Conservation (phyloP, 2,113 vertebrate species). For the Maccullochella peelii region DNA sequence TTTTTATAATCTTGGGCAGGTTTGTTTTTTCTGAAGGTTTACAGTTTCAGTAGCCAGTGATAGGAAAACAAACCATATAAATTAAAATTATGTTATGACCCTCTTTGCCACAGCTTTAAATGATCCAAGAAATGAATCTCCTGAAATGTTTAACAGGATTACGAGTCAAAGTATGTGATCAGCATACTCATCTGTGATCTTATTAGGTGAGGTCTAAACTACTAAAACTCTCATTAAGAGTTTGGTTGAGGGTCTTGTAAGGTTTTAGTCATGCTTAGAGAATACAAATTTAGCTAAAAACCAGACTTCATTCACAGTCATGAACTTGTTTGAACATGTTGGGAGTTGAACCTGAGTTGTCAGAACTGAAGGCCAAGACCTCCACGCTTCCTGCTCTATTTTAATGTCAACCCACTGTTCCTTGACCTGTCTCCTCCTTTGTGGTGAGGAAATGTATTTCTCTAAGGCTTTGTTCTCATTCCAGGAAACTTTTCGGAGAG, state of each 20-base stretch:
- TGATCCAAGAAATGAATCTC: constrained; percentile 1
- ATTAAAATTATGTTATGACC: neutral
- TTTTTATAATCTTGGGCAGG: neutral
- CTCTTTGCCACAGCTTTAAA: neutral
- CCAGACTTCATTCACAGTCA: constrained; percentile 19
- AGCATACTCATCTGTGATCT: neutral
- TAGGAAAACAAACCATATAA: constrained; percentile 2
- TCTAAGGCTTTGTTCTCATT: constrained; percentile 9
- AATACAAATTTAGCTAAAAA: neutral
- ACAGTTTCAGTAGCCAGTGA: neutral
- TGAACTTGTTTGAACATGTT: neutral
- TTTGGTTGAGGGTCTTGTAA: neutral
- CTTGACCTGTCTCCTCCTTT: neutral
- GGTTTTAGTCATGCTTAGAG: neutral
- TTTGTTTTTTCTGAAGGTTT: neutral
- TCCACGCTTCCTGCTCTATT: neutral
- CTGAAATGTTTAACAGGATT: constrained; percentile 35
- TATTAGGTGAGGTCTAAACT: constrained; percentile 16
- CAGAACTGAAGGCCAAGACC: neutral
- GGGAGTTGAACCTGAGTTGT: neutral
- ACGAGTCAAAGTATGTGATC: constrained; percentile 14
- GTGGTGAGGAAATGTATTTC: constrained; percentile 1
- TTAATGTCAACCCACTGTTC: neutral
- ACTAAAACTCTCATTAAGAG: constrained; percentile 12
- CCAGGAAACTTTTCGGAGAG: neutral